phyloP scores from a whole-genome alignment of 2,888 invertebrate genomes.

The Liposcelis brunnea region DNA sequence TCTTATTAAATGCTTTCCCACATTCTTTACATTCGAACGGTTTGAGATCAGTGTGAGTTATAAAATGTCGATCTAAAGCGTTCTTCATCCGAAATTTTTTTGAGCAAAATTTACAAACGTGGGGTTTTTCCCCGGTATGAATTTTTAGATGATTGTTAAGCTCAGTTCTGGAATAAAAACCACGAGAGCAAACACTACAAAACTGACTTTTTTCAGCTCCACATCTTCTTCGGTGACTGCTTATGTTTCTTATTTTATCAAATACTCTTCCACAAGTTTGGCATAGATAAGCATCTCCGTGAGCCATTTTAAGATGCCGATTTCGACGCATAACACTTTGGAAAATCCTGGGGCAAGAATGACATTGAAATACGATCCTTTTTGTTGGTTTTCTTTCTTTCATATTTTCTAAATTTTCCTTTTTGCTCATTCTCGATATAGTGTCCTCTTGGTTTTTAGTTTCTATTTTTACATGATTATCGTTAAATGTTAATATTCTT shows the following conservation, averaged over 20 bases:
- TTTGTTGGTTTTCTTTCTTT: too few species aligned
- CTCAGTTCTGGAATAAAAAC: not conserved
- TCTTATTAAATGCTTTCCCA: constrained; percentile 1
- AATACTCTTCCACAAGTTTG: not conserved
- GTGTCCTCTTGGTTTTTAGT: too few species aligned
- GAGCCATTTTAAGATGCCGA: not conserved
- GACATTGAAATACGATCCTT: too few species aligned
- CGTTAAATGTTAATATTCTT: not conserved
- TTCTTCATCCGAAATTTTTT: constrained; percentile 1
- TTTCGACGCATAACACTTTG: not conserved
- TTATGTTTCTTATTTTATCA: not conserved
- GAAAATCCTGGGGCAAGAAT: too few species aligned
- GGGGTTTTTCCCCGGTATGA: not conserved
- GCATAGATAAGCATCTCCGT: not conserved
- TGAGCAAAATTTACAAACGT: not conserved
- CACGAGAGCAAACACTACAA: not conserved
- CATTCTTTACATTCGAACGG: not conserved
- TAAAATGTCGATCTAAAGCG: not conserved
- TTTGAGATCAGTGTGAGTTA: not conserved
- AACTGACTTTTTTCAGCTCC: not conserved
- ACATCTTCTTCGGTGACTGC: not conserved
- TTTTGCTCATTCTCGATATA: too few species aligned
- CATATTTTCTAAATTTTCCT: not conserved
- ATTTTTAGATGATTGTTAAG: constrained; percentile 2
- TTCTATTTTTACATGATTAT: too few species aligned